Conservation (phyloP, 2,797 vertebrate genomes). For the Balearica regulorum region DNA sequence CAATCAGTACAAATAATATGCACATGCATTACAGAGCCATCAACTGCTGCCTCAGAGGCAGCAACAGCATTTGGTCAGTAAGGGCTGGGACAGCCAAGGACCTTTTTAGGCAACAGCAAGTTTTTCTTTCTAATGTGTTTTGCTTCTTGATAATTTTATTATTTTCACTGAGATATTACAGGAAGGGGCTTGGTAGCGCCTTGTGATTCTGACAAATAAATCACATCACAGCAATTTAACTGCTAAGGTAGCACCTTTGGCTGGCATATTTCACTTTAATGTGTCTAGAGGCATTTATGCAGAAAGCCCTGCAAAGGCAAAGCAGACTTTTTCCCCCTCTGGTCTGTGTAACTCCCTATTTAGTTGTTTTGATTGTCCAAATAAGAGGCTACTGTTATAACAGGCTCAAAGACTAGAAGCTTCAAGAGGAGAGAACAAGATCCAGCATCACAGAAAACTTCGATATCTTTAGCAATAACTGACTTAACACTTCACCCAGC, state of each 20-base stretch:
- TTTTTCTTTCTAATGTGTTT: background rate
- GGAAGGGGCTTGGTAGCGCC: background rate
- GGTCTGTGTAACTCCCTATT: background rate
- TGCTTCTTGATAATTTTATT: background rate
- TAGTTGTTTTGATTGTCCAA: background rate
- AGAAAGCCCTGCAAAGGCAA: background rate
- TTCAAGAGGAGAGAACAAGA: background rate
- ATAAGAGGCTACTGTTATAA: background rate
- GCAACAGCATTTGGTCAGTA: background rate
- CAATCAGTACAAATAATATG: background rate
- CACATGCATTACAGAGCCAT: background rate
- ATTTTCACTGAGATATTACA: background rate
- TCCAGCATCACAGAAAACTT: background rate
- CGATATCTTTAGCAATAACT: background rate
- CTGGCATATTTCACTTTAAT: background rate
- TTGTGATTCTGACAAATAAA: background rate
- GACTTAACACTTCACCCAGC: background rate
- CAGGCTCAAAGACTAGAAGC: background rate
- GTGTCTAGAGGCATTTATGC: background rate
- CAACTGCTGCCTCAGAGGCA: background rate
- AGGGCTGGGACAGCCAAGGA: background rate
- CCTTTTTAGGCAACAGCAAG: background rate
- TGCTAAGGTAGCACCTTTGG: background rate
- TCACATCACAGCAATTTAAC: background rate
- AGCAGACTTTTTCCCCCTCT: background rate